Conservation (phyloP, 2,113 vertebrate genomes). For the Gambusia holbrooki region DNA sequence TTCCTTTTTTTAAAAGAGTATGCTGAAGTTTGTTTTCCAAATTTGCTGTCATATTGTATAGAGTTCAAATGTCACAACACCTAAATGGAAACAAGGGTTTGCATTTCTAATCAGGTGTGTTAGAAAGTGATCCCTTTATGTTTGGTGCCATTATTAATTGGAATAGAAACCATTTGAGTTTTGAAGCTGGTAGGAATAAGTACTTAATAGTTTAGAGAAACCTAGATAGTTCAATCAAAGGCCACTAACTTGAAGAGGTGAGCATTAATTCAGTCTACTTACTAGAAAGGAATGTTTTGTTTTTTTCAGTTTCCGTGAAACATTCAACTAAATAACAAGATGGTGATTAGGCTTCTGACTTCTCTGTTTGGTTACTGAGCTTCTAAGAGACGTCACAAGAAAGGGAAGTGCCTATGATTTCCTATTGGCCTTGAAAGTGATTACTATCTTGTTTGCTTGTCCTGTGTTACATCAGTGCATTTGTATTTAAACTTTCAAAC, state of each 20-base stretch:
- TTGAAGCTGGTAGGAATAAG: background rate
- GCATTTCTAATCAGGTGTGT: background rate
- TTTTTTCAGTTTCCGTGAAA: background rate
- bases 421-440: constrained; percentile 32
- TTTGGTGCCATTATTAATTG: background rate
- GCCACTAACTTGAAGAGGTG: background rate
- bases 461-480: constrained; percentile 43
- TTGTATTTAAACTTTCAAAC: constrained; percentile 33
- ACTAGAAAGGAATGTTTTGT: background rate
- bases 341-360: background rate
- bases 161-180: background rate
- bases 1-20: background rate
- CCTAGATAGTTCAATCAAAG: background rate
- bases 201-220: background rate
- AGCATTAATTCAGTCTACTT: background rate
- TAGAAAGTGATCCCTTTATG: background rate
- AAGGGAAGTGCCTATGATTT: constrained; percentile 58
- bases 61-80: background rate
- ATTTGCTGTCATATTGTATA: background rate
- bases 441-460: constrained; percentile 57
- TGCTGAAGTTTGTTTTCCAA: background rate
- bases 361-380: background rate
- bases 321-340: background rate
- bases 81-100: background rate
- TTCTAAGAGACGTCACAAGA: constrained; percentile 7